A percentile compares a stretch with the other conserved stretches of the same genome.
These are phyloP conservation scores for Dicranocentrus wangi DNA, from an alignment of 2,888 invertebrate species.

Conservation along the genomic window DNA sequence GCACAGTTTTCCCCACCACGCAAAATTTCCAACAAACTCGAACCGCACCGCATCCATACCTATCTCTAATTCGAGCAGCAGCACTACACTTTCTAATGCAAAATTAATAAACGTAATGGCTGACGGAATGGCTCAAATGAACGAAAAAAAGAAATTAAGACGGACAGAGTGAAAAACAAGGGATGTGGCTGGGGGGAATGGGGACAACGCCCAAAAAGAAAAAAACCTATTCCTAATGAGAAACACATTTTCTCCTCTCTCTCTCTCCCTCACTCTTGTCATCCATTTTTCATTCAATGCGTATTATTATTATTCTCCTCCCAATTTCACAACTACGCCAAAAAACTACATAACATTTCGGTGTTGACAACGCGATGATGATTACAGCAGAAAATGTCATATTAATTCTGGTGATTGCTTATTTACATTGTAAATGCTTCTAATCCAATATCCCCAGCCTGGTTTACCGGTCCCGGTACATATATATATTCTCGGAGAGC, in stretches of 20 bases:
- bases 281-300: no score
- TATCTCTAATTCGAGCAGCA: no score
- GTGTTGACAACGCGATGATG: not conserved
- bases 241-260: not conserved
- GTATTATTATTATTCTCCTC: no score
- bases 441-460: not conserved
- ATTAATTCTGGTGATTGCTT: slow-evolving; percentile 20
- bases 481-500: not conserved
- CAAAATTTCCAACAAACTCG: not conserved
- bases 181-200: not conserved
- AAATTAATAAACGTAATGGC: not conserved
- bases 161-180: not conserved
- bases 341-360: not conserved
- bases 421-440: slow-evolving; percentile 28
- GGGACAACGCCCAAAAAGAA: no score
- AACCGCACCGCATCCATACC: no score
- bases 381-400: not conserved
- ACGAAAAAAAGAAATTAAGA: not conserved
- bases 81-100: not conserved
- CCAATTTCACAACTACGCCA: no score
- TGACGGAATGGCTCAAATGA: not conserved
- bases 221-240: not conserved
- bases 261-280: not conserved
- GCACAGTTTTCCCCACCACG: not conserved
- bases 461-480: not conserved